A percentile compares a stretch with the other conserved stretches of the same genome.
These are phyloP conservation scores for Metopia argyrocephala DNA, from an alignment of 2,888 invertebrate species.

Conservation along the genomic window DNA sequence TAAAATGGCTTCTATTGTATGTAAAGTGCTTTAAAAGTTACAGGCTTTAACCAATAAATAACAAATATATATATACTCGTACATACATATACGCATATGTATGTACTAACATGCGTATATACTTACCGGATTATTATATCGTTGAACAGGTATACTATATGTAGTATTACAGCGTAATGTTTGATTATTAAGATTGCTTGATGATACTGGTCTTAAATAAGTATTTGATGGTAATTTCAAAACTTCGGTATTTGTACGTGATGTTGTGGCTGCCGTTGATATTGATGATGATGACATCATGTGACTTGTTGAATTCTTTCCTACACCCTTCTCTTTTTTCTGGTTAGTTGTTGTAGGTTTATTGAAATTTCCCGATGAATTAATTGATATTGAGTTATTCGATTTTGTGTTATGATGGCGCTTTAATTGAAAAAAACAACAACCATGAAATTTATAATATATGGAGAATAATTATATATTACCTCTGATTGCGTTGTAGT, in stretches of 20 bases:
- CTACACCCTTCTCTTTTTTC: conserved; percentile 64
- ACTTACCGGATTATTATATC: conserved; percentile 75
- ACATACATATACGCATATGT: too few relatives aligned
- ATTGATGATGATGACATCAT: conserved; percentile 45
- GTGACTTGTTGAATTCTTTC: conserved; percentile 47
- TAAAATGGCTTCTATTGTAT: too few relatives aligned
- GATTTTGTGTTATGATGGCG: conserved; percentile 59
- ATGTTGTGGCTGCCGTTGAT: conserved; percentile 41
- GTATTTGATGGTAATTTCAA: conserved; percentile 75
- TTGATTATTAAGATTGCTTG: conserved; percentile 38
- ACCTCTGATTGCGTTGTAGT: conserved; percentile 47
- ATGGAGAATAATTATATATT: background rate
- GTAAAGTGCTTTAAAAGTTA: too few relatives aligned
- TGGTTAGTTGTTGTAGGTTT: conserved; percentile 51
- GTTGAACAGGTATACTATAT: conserved; percentile 70
- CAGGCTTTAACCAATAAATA: too few relatives aligned
- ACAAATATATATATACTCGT: too few relatives aligned
- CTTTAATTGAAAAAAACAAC: conserved; percentile 20
- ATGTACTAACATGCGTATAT: background rate
- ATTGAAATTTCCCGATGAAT: conserved; percentile 56
- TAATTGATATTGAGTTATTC: conserved; percentile 49
- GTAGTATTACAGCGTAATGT: conserved; percentile 57
- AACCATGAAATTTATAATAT: background rate
- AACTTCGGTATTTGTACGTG: conserved; percentile 67
- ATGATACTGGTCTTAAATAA: conserved; percentile 71